Percentiles rank a stretch among this genome's conserved stretches.
Evolutionary conservation across 2,797 vertebrate species (phyloP).

Genomic region (Otolemur crassicaudatus): DNA sequence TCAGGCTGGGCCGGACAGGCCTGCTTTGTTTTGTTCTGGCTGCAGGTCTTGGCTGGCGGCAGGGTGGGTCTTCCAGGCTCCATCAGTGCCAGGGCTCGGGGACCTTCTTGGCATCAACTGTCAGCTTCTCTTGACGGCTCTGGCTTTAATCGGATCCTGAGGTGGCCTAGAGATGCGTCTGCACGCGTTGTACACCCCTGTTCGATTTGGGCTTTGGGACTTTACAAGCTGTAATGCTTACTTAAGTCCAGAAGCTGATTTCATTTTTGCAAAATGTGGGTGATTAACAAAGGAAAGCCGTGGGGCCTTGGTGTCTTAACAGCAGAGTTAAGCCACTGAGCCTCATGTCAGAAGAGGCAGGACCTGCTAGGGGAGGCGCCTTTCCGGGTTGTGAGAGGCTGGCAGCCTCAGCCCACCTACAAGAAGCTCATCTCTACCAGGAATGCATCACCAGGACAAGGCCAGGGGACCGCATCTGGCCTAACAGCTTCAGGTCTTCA

Average conservation of each 20-base stretch:
- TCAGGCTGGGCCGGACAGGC: neutral
- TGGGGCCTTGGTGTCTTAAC: neutral
- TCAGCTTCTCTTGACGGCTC: accelerated
- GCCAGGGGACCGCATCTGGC: no score
- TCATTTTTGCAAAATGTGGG: slow-evolving; percentile 9
- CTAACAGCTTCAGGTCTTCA: neutral
- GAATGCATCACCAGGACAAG: no score
- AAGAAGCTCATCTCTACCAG: neutral
- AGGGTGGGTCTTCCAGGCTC: neutral
- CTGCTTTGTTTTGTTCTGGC: neutral
- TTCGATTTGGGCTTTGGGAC: slow-evolving; percentile 67
- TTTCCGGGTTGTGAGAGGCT: neutral
- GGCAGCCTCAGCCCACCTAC: accelerated
- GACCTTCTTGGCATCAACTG: neutral
- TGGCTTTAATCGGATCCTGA: slow-evolving; percentile 41
- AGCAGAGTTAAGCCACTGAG: slow-evolving; percentile 47
- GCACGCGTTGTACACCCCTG: slow-evolving; percentile 27
- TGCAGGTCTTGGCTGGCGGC: neutral
- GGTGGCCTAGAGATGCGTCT: slow-evolving; percentile 30
- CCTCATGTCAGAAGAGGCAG: neutral
- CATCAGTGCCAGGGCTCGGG: accelerated
- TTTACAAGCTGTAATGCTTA: slow-evolving; percentile 60
- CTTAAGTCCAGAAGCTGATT: slow-evolving; percentile 74
- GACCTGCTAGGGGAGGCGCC: no score
- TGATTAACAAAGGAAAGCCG: slow-evolving; percentile 33